Evolutionary conservation across 2,797 vertebrate species (phyloP).

Genomic region (Chloroceryle inda): DNA sequence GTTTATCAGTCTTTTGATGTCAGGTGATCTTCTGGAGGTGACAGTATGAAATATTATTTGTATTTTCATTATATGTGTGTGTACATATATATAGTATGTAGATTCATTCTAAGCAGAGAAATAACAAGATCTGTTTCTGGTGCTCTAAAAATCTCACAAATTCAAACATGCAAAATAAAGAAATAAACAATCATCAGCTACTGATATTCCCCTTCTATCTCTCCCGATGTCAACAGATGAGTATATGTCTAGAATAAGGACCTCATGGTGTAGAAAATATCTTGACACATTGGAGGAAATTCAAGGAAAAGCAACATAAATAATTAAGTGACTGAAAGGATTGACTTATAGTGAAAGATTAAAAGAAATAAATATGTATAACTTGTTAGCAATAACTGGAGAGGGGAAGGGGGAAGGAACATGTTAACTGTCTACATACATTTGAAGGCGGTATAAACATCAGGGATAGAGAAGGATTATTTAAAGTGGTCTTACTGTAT

Average conservation of each 20-base stretch:
- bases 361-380: conserved; percentile 77
- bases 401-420: neutral
- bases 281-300: conserved; percentile 47
- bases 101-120: neutral
- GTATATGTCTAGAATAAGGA: conserved; percentile 26
- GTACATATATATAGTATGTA: neutral
- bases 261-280: conserved; percentile 33
- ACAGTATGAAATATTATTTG: neutral
- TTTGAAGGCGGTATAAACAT: conserved; percentile 47
- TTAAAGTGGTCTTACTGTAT: conserved; percentile 15
- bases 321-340: conserved; percentile 67
- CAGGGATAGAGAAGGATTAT: conserved; percentile 17
- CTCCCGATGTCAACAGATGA: neutral
- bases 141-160: neutral
- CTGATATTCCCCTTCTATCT: neutral
- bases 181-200: neutral
- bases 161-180: neutral
- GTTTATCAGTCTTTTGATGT: neutral
- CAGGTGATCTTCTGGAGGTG: neutral
- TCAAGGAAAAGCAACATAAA: conserved; percentile 69
- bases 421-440: conserved; percentile 24
- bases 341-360: conserved; percentile 64
- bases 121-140: neutral
- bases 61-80: neutral
- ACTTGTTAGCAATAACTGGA: conserved; percentile 45